Evolutionary conservation across 2,113 vertebrate species (phyloP), one percentile per base, ranked within the genome.

Genomic region (Gasterosteus nipponicus): DNA sequence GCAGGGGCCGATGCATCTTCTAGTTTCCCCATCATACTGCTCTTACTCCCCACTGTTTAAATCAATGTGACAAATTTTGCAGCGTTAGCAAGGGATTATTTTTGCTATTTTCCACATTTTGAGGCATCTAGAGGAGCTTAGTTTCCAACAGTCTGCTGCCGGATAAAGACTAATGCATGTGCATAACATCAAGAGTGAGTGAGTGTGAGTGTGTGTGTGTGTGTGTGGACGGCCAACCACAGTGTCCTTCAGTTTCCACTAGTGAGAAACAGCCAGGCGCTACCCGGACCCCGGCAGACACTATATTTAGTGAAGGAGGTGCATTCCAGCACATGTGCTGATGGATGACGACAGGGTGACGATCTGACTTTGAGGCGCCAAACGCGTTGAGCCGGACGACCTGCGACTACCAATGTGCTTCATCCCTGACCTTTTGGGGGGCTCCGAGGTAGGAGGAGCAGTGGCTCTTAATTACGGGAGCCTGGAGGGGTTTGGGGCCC

Each of bases 281-380:
- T 83, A 84, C 85, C 79, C 33, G 69, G 83, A 87, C 68, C 71
- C 80, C 51, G 7, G 59, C 87, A 69, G 59, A 85, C 84, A 75
- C 92, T 94, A 94, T 93, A 91, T 92, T 92, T 94, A 93, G 91
- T 75, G 72, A 68, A 58, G 83, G 82, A 78, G 81, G 81, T 51
- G 46, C 89, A 93, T 92, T 92, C 89, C 88, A 72, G 86, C 60
- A 59, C 81, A 84, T 86, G 90, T 86, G 81, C 82, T 93, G 93
- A 94, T 89, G 89, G 90, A 93, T 91, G 91, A 90, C 78, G 86
- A 89, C 90, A 86, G 87, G 87, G 93, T 88, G 90, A 91, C 79
- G 82, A 93, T 89, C 80, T 87, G 91, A 91, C 89, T 89, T 83
- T 60, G 77, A 87, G 89, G 87, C 82, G 83, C 88, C 91, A 90